These are phyloP conservation scores for Junonia oenone DNA, from an alignment of 2,888 invertebrate species.

Conservation along the genomic window DNA sequence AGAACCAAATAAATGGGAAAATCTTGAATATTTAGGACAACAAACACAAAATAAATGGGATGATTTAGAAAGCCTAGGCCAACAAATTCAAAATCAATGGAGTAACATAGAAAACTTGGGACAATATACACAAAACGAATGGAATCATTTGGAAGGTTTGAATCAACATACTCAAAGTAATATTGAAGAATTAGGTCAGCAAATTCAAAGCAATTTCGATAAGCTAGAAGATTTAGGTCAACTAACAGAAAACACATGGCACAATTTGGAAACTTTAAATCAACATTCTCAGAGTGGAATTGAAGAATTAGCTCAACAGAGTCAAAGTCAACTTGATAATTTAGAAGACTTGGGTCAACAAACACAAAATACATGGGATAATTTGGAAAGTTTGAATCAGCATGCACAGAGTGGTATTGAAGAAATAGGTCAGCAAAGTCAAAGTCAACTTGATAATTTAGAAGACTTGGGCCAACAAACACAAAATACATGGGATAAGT, in stretches of 20 bases:
- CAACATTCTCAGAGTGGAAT: slow-evolving; percentile 41
- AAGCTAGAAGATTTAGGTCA: slow-evolving; percentile 35
- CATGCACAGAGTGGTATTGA: slow-evolving; percentile 33
- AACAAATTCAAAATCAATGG: slow-evolving; percentile 30
- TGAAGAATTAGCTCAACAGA: slow-evolving; percentile 44
- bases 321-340: slow-evolving; percentile 36
- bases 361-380: slow-evolving; percentile 37
- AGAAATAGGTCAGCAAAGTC: slow-evolving; percentile 42
- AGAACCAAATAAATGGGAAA: slow-evolving; percentile 28
- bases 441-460: no score
- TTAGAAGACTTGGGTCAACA: slow-evolving; percentile 39
- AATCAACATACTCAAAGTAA: slow-evolving; percentile 36
- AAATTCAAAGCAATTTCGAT: slow-evolving; percentile 24
- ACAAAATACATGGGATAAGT: slow-evolving; percentile 34
- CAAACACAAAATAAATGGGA: slow-evolving; percentile 34
- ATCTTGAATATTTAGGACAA: slow-evolving; percentile 29
- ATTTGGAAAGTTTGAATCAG: slow-evolving; percentile 40
- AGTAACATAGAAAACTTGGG: slow-evolving; percentile 33
- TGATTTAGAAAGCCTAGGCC: slow-evolving; percentile 24
- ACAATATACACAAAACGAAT: slow-evolving; percentile 36
- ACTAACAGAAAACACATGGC: slow-evolving; percentile 33
- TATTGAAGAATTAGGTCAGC: slow-evolving; percentile 32
- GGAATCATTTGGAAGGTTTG: slow-evolving; percentile 33
- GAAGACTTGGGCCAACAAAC: slow-evolving; percentile 33
- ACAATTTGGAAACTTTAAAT: slow-evolving; percentile 36